A percentile compares a stretch with the other conserved stretches of the same genome.
These are phyloP conservation scores for Etheostoma perlongum DNA, from an alignment of 2,797 vertebrate genomes.

Conservation along the genomic window DNA sequence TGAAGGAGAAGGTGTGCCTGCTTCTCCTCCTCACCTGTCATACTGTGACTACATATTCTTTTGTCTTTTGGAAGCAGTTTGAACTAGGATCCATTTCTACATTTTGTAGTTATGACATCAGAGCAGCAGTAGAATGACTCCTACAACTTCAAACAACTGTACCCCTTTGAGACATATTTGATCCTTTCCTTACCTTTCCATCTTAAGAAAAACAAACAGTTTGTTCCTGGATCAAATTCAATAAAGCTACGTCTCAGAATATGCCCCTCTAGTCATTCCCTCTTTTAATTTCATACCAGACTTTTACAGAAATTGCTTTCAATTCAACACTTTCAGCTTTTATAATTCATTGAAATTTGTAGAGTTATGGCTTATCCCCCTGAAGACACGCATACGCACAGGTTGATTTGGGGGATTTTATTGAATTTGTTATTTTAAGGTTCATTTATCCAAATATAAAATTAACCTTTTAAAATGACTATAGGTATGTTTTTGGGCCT, in stretches of 20 bases:
- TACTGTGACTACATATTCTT: slow-evolving; percentile 27
- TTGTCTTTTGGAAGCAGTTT: slow-evolving; percentile 38
- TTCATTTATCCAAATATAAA: slow-evolving; percentile 61
- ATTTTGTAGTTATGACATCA: slow-evolving; percentile 26
- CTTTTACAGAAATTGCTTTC: slow-evolving; percentile 71
- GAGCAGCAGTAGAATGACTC: slow-evolving; percentile 16
- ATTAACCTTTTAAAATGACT: slow-evolving; percentile 49
- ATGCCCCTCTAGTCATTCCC: slow-evolving; percentile 61
- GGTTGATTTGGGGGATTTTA: slow-evolving; percentile 52
- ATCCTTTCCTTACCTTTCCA: not conserved
- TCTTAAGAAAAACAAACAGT: slow-evolving; percentile 41
- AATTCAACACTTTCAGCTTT: slow-evolving; percentile 64
- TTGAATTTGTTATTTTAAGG: slow-evolving; percentile 67
- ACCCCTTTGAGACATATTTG: slow-evolving; percentile 6
- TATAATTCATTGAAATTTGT: slow-evolving; percentile 61
- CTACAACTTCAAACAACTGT: slow-evolving; percentile 11
- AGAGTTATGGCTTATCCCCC: slow-evolving; percentile 56
- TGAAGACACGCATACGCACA: slow-evolving; percentile 51
- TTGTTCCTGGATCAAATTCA: slow-evolving; percentile 55
- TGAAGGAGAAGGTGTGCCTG: slow-evolving; percentile 29
- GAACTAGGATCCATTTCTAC: slow-evolving; percentile 8
- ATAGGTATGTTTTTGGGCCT: slow-evolving; percentile 44
- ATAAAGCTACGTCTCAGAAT: slow-evolving; percentile 47
- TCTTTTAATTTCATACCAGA: slow-evolving; percentile 73
- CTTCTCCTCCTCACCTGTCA: slow-evolving; percentile 50